phyloP scores from a whole-genome alignment of 2,797 vertebrate species.

The Periparus ater region DNA sequence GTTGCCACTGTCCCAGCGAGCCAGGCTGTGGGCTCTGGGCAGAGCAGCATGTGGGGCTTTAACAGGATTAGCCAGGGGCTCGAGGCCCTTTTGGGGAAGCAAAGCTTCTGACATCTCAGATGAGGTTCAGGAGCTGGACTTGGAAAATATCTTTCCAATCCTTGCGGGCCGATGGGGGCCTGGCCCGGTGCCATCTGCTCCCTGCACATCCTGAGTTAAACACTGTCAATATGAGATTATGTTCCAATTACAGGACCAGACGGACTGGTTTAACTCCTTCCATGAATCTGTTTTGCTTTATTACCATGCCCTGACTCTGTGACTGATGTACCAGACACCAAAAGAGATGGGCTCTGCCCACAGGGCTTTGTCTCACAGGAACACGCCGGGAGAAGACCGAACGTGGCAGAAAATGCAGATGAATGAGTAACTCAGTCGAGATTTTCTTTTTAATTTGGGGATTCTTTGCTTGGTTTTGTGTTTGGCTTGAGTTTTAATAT shows the following conservation, averaged over 20 bases:
- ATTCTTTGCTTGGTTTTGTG: conserved; percentile 4
- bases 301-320: conserved; percentile 47
- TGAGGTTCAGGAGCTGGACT: background rate
- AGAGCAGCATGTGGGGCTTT: background rate
- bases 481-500: conserved; percentile 45
- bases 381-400: background rate
- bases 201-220: conserved; percentile 33
- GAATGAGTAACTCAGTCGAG: conserved; percentile 21
- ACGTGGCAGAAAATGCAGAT: conserved; percentile 32
- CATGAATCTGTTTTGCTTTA: conserved; percentile 56
- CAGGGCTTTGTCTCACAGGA: conserved; percentile 54
- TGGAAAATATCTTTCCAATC: background rate
- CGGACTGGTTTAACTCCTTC: conserved; percentile 60
- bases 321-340: conserved; percentile 62
- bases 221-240: conserved; percentile 64
- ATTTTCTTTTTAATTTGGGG: conserved; percentile 39
- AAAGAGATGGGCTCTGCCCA: conserved; percentile 62
- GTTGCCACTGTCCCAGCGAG: background rate
- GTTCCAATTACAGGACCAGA: conserved; percentile 60
- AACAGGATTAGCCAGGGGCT: background rate
- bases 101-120: rapidly evolving
- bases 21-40: background rate
- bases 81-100: background rate
- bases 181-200: conserved; percentile 22
- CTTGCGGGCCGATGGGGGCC: background rate